Percentiles rank a stretch among this genome's conserved stretches.
Conservation (phyloP, 2,797 vertebrate species). For the Microctenopoma lineatum region DNA sequence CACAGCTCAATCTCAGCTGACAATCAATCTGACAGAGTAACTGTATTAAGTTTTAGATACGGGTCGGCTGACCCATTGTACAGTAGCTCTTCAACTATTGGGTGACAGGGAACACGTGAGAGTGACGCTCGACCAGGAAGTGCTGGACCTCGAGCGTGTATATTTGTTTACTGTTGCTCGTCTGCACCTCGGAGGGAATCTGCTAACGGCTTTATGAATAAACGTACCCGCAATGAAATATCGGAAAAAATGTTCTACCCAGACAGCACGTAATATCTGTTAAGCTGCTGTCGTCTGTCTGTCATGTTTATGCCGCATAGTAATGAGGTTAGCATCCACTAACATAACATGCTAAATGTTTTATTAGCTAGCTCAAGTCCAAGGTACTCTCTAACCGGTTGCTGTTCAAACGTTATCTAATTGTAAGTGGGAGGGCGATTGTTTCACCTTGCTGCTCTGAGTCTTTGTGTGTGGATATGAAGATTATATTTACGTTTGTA, state of each 20-base stretch:
- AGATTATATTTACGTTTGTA: background rate
- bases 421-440: background rate
- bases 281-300: accelerated
- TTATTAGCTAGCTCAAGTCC: slow-evolving; percentile 31
- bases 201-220: background rate
- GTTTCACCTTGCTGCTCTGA: background rate
- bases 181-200: background rate
- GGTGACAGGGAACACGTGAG: slow-evolving; percentile 57
- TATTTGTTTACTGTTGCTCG: slow-evolving; percentile 69
- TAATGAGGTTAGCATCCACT: slow-evolving; percentile 13
- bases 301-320: background rate
- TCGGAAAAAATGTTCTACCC: background rate
- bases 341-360: slow-evolving; percentile 54
- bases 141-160: slow-evolving; percentile 40
- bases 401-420: background rate
- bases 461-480: background rate
- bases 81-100: slow-evolving; percentile 37
- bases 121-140: slow-evolving; percentile 57
- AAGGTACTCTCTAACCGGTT: slow-evolving; percentile 12
- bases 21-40: background rate
- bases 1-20: background rate
- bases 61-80: no score
- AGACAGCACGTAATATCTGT: accelerated
- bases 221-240: background rate
- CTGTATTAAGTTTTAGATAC: no score